Evolutionary conservation across 2,888 invertebrate genomes (phyloP).

Genomic region (Lycia hirtaria): DNA sequence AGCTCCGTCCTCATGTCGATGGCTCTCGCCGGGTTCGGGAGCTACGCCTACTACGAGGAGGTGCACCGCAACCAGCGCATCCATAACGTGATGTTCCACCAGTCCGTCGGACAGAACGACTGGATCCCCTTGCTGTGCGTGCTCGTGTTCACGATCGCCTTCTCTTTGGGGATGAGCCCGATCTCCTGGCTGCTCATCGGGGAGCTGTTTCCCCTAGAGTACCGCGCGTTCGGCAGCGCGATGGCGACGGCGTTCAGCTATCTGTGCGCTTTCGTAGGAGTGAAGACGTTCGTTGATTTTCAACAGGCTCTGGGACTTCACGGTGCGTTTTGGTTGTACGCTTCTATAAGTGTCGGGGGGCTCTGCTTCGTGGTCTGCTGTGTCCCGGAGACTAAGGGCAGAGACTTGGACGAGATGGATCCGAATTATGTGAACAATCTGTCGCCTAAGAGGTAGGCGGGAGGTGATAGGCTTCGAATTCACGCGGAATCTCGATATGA

Average conservation of each 20-base stretch:
- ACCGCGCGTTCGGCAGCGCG: slow-evolving; percentile 94
- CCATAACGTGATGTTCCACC: slow-evolving; percentile 81
- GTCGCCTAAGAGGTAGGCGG: slow-evolving; percentile 74
- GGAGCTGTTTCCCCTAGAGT: slow-evolving; percentile 93
- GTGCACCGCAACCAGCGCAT: slow-evolving; percentile 85
- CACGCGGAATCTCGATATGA: slow-evolving; percentile 29
- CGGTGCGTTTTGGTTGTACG: slow-evolving; percentile 96
- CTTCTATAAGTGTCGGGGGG: slow-evolving; percentile 92
- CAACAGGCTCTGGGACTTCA: slow-evolving; percentile 90
- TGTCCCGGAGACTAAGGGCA: slow-evolving; percentile 96
- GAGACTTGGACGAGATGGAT: slow-evolving; percentile 95
- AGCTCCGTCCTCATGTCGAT: slow-evolving; percentile 94
- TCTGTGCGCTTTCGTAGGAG: slow-evolving; percentile 93
- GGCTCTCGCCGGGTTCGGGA: slow-evolving; percentile 94
- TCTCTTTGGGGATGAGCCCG: slow-evolving; percentile 94
- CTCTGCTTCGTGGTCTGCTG: slow-evolving; percentile 93
- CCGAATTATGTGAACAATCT: slow-evolving; percentile 86
- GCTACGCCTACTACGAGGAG: slow-evolving; percentile 92
- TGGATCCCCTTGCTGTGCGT: slow-evolving; percentile 94
- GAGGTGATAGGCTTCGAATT: slow-evolving; percentile 12
- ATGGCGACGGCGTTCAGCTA: slow-evolving; percentile 95
- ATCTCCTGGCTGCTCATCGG: slow-evolving; percentile 94
- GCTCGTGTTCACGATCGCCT: slow-evolving; percentile 93
- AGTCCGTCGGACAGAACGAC: slow-evolving; percentile 87
- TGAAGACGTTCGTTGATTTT: slow-evolving; percentile 94